Percentiles rank a stretch among this genome's conserved stretches.
Conservation (phyloP, 2,113 vertebrate genomes). For the Cyrtonyx montezumae region DNA sequence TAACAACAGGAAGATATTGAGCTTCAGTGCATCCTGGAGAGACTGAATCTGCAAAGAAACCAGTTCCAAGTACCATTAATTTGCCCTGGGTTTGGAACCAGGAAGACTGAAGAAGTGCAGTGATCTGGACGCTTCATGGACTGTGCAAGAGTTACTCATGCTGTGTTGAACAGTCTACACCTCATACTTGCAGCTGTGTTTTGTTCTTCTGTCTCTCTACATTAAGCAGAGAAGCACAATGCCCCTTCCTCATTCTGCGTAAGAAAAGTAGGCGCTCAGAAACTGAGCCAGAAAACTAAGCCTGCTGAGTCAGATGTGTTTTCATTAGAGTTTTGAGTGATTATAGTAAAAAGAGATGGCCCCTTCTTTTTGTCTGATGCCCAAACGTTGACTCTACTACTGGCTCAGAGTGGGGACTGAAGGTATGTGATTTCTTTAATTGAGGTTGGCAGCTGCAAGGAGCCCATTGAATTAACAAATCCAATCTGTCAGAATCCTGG, state of each 20-base stretch:
- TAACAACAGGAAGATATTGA: not conserved
- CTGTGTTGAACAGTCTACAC: constrained; percentile 21
- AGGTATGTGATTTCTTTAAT: constrained; percentile 67
- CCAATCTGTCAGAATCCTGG: constrained; percentile 22
- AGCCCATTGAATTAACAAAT: constrained; percentile 58
- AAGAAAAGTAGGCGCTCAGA: constrained; percentile 24
- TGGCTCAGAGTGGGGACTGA: constrained; percentile 31
- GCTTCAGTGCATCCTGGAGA: not conserved
- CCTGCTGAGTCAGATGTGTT: constrained; percentile 61
- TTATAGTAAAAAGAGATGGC: constrained; percentile 60
- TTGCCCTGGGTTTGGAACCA: not conserved
- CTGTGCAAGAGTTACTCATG: not conserved
- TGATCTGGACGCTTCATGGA: not conserved
- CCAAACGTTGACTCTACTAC: constrained; percentile 54
- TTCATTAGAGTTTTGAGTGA: constrained; percentile 67
- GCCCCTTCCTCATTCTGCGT: constrained; percentile 29
- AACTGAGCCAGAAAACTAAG: constrained; percentile 51
- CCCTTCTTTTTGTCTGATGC: constrained; percentile 54
- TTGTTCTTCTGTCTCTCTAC: constrained; percentile 62
- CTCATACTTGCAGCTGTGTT: constrained; percentile 41
- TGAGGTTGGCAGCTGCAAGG: constrained; percentile 61
- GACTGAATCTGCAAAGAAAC: not conserved
- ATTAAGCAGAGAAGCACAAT: constrained; percentile 61
- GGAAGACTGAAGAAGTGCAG: not conserved
- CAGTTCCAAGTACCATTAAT: not conserved